A percentile compares a stretch with the other conserved stretches of the same genome.
These are phyloP conservation scores for Sycophaga agraensis DNA, from an alignment of 1,140 invertebrate genomes.

Conservation along the genomic window DNA sequence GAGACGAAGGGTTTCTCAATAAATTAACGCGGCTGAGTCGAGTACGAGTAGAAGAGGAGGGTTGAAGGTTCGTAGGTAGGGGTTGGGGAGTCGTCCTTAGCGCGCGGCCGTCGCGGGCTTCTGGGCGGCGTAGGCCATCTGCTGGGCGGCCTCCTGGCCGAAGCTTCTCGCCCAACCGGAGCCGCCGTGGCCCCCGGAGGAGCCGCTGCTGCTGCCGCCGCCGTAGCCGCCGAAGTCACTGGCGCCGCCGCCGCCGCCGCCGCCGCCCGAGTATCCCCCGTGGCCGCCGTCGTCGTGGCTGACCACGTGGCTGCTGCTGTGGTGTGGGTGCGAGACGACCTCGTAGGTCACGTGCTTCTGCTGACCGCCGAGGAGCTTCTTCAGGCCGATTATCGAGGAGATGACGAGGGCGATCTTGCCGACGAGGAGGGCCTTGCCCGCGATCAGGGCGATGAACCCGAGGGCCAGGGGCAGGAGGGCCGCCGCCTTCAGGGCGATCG, in stretches of 20 bases:
- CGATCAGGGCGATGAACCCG: slow-evolving; percentile 78
- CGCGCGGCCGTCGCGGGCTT: slow-evolving; percentile 51
- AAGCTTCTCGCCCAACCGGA: slow-evolving; percentile 69
- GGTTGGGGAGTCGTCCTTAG: slow-evolving; percentile 34
- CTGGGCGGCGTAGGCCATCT: slow-evolving; percentile 74
- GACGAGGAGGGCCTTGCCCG: slow-evolving; percentile 79
- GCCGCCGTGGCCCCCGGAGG: slow-evolving; percentile 59
- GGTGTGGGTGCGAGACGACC: slow-evolving; percentile 79
- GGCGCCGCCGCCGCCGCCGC: slow-evolving; percentile 58
- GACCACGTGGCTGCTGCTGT: slow-evolving; percentile 63
- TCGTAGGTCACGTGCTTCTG: slow-evolving; percentile 82
- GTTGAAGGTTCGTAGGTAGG: slow-evolving; percentile 33
- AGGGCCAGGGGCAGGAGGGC: slow-evolving; percentile 74
- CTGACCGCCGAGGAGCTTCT: slow-evolving; percentile 69
- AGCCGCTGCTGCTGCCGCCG: slow-evolving; percentile 58
- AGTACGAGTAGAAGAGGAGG: slow-evolving; percentile 25
- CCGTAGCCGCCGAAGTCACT: slow-evolving; percentile 62
- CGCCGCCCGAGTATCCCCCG: slow-evolving; percentile 56
- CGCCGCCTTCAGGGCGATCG: slow-evolving; percentile 75
- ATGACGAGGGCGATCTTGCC: slow-evolving; percentile 82
- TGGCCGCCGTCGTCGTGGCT: slow-evolving; percentile 67
- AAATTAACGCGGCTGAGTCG: slow-evolving; percentile 16
- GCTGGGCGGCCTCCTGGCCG: slow-evolving; percentile 66
- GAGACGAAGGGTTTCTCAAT: background rate
- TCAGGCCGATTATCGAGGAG: slow-evolving; percentile 78